Percentiles rank a stretch among this genome's conserved stretches.
These are phyloP conservation scores for Malthinus flaveolus DNA, from an alignment of 2,888 invertebrate genomes.

Conservation along the genomic window DNA sequence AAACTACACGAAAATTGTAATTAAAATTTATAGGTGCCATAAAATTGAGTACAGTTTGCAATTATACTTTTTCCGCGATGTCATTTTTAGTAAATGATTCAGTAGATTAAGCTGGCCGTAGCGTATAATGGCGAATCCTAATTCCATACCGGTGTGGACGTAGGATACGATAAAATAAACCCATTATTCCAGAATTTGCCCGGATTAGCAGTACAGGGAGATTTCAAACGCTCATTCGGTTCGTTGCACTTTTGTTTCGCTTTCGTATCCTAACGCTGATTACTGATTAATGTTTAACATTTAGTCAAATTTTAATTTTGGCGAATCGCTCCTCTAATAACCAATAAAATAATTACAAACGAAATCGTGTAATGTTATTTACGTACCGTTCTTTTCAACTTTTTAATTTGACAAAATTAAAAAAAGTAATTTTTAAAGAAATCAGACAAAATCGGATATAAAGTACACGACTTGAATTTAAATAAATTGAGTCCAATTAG, in stretches of 20 bases:
- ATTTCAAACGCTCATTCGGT: conserved; percentile 45
- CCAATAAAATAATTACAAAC: conserved; percentile 3
- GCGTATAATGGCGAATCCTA: conserved; percentile 41
- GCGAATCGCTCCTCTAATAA: conserved; percentile 11
- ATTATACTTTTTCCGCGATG: conserved; percentile 31
- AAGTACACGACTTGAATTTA: conserved; percentile 21
- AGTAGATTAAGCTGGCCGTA: conserved; percentile 40
- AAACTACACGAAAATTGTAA: conserved; percentile 16
- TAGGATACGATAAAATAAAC: conserved; percentile 45
- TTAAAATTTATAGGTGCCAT: conserved; percentile 19
- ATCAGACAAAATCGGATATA: conserved; percentile 11
- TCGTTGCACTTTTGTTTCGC: conserved; percentile 35
- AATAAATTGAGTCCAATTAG: conserved; percentile 27
- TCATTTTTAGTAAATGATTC: conserved; percentile 42
- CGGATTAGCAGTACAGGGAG: conserved; percentile 46
- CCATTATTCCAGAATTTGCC: conserved; percentile 49
- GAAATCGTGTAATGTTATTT: too few relatives aligned
- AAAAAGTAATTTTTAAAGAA: conserved; percentile 3
- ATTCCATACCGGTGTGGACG: conserved; percentile 39
- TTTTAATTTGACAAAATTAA: background rate
- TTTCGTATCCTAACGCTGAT: conserved; percentile 26
- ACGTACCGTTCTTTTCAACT: too few relatives aligned
- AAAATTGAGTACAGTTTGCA: conserved; percentile 25
- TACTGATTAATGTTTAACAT: conserved; percentile 26
- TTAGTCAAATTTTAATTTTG: conserved; percentile 25